phyloP scores from a whole-genome alignment of 1,140 invertebrate species.

The Drosophila nikananu region DNA sequence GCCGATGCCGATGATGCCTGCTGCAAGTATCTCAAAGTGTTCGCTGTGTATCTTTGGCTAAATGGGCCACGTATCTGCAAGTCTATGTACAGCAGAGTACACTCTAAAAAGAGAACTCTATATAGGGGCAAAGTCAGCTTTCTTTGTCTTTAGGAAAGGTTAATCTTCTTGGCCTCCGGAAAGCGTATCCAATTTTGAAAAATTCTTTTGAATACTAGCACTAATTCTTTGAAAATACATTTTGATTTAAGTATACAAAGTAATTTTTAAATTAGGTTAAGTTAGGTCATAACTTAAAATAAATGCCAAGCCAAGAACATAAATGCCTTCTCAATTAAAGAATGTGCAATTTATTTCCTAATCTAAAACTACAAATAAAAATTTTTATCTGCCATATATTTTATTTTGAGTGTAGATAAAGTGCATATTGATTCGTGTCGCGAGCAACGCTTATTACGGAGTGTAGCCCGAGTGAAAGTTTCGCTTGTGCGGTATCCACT shows the following conservation, averaged over 20 bases:
- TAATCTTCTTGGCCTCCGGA: too few relatives aligned
- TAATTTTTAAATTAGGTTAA: too few relatives aligned
- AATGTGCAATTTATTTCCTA: background rate
- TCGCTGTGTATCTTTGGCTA: conserved; percentile 29
- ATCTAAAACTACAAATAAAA: background rate
- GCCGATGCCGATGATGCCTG: conserved; percentile 1
- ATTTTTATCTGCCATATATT: background rate
- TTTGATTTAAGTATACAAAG: background rate
- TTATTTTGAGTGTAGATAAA: conserved; percentile 26
- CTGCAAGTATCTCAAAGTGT: conserved; percentile 39
- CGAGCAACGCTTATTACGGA: conserved; percentile 1
- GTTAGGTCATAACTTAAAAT: too few relatives aligned
- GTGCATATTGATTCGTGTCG: conserved; percentile 9
- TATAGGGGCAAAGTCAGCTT: background rate
- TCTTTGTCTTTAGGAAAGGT: background rate
- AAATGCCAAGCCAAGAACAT: too few relatives aligned
- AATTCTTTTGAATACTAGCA: background rate
- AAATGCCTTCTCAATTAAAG: too few relatives aligned
- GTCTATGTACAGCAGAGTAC: conserved; percentile 9
- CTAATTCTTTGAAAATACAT: background rate
- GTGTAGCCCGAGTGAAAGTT: conserved; percentile 17
- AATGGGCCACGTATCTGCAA: conserved; percentile 39
- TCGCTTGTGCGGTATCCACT: conserved; percentile 32
- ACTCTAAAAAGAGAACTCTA: background rate
- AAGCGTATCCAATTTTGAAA: background rate